These are phyloP conservation scores for Epizoanthus fatuus DNA, from an alignment of 92 coral and sea anemone genomes.

Conservation along the genomic window DNA sequence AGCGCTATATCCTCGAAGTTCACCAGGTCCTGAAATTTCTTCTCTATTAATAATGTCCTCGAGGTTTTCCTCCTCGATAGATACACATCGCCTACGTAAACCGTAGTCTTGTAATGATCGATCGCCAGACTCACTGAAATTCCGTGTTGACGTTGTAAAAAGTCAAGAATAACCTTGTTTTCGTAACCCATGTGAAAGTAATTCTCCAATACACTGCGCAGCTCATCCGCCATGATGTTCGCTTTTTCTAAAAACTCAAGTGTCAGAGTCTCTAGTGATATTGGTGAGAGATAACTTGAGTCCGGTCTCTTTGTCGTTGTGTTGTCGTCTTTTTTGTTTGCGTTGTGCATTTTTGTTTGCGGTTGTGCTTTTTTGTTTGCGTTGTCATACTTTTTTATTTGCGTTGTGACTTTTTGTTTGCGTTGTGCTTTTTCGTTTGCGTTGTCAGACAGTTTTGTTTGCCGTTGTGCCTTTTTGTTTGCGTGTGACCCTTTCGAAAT, in stretches of 20 bases:
- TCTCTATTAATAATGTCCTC: conserved; percentile 32
- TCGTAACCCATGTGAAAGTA: conserved; percentile 40
- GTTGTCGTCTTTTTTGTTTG: too few relatives aligned
- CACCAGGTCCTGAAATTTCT: conserved; percentile 47
- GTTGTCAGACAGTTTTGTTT: too few relatives aligned
- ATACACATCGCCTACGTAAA: conserved; percentile 2
- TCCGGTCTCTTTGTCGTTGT: too few relatives aligned
- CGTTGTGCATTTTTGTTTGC: too few relatives aligned
- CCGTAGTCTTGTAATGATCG: conserved; percentile 12
- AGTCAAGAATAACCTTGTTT: conserved; percentile 8
- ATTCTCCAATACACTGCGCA: not conserved
- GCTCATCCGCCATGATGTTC: not conserved
- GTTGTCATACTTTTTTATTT: too few relatives aligned
- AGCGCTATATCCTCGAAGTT: conserved; percentile 55
- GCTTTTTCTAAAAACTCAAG: not conserved
- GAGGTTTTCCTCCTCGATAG: conserved; percentile 25
- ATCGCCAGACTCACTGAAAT: conserved; percentile 18
- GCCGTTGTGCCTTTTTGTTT: too few relatives aligned
- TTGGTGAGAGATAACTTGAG: too few relatives aligned
- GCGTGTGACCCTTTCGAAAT: too few relatives aligned
- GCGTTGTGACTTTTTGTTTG: too few relatives aligned
- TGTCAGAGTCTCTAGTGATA: not conserved
- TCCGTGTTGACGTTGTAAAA: conserved; percentile 27
- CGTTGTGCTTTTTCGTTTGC: too few relatives aligned
- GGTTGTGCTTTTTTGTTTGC: too few relatives aligned